These are phyloP conservation scores for Andrena trimmerana DNA, from an alignment of 2,888 invertebrate species.

Conservation along the genomic window DNA sequence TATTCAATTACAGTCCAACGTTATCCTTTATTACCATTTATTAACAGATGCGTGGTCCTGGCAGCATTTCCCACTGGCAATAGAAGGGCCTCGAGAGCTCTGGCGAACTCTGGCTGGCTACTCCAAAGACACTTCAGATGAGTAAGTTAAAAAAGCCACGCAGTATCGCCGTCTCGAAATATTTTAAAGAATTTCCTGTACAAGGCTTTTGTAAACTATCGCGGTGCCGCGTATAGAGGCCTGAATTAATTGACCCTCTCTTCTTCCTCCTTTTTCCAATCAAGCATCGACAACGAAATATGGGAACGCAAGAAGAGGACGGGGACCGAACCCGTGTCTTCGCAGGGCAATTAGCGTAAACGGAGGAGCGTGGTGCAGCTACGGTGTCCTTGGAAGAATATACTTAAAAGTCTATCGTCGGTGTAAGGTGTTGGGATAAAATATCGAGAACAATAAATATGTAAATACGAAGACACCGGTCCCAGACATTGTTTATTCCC, in stretches of 20 bases:
- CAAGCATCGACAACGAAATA: conserved; percentile 77
- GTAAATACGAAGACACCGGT: conserved; percentile 51
- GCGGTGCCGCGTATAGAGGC: too few relatives aligned
- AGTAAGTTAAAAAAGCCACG: conserved; percentile 66
- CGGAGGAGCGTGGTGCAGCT: neutral
- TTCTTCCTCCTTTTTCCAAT: neutral
- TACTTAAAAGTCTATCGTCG: conserved; percentile 29
- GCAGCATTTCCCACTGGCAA: conserved; percentile 80
- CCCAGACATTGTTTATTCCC: neutral
- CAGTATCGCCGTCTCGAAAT: neutral
- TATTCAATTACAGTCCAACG: neutral
- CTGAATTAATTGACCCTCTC: too few relatives aligned
- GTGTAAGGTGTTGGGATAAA: conserved; percentile 71
- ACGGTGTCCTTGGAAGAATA: conserved; percentile 22
- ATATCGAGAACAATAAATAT: conserved; percentile 60
- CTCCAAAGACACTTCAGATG: conserved; percentile 73
- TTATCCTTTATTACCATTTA: conserved; percentile 1
- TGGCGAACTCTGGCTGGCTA: conserved; percentile 81
- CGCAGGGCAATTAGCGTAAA: conserved; percentile 46
- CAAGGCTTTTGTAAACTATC: too few relatives aligned
- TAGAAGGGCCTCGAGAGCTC: conserved; percentile 81
- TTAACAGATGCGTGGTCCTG: conserved; percentile 70
- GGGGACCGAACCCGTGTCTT: conserved; percentile 34
- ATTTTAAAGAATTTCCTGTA: too few relatives aligned
- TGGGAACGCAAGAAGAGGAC: conserved; percentile 78